Conservation (phyloP, 1,140 invertebrate species). For the Wiebesia pumilae region DNA sequence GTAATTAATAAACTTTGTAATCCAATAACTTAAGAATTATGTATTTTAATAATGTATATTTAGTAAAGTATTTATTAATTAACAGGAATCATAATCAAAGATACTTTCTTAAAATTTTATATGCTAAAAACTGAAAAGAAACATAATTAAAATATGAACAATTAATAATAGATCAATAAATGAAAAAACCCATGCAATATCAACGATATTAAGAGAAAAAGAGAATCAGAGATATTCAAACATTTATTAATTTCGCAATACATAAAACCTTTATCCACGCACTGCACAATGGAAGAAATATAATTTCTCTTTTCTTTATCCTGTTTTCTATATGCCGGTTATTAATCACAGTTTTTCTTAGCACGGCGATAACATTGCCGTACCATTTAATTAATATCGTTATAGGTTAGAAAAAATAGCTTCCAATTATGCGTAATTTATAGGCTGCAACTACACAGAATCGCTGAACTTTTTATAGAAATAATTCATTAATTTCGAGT, state of each 20-base stretch:
- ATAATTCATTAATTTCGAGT: constrained; percentile 40
- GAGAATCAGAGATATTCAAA: neutral
- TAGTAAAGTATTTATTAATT: too few relatives aligned
- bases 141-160: neutral
- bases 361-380: constrained; percentile 58
- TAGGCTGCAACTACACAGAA: constrained; percentile 51
- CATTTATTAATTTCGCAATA: constrained; percentile 20
- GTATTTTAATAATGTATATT: too few relatives aligned
- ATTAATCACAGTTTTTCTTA: constrained; percentile 62
- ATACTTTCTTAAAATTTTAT: too few relatives aligned
- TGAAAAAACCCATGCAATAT: neutral
- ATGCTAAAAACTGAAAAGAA: too few relatives aligned
- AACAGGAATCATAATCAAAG: too few relatives aligned
- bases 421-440: constrained; percentile 59
- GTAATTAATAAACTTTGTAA: too few relatives aligned
- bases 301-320: neutral
- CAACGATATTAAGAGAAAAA: neutral
- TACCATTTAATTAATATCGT: constrained; percentile 64
- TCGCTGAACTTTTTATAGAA: neutral
- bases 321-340: constrained; percentile 30
- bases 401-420: constrained; percentile 54
- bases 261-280: constrained; percentile 36
- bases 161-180: neutral
- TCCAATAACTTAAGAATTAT: too few relatives aligned
- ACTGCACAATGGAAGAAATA: too few relatives aligned